Base-by-base conservation (phyloP, 1,140 invertebrate genomes). In the Zophobas morio region DNA sequence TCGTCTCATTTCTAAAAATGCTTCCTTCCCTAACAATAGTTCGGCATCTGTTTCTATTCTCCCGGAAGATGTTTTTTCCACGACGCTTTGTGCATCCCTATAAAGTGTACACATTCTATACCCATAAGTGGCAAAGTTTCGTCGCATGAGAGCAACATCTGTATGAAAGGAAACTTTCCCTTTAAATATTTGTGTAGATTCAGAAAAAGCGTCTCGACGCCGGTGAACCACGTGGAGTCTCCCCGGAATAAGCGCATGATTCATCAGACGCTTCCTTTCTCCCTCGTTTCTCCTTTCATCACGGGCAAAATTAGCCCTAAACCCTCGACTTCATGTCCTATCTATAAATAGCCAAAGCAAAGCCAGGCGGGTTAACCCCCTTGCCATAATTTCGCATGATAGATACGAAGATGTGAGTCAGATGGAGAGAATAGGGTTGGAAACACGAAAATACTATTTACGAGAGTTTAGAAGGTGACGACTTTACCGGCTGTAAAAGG, bases 371-470 rank as follows among this genome's bases (percentile, higher is more conserved):
- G 40, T 66, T 66, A 66, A 66, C 60, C 60, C 60, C 39, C 60
- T 46, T 33, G 60, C 60, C 37, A 66, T 66, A 66, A 66, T 66
- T 66, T 66, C 60, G 60, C 60, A 66, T 66, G 60, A 66, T 66
- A 66, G 39, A 66, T 66, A 66, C 60, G 60, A 39, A 37, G 4
- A 66, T 66, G 60, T 46, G 20, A 66, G 60, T 66, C 60, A 66
- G 39, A 66, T 66, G 60, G 60, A 39, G 60, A 8, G 60, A 66
- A 66, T 42, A 42, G 60, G 60, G 60, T 40, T 66, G 6, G 8
- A 42, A 66, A 66, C 60, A 66, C 60, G 60, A 66, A 66, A 66
- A 66, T 66, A 66, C 60, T 66, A 66, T 66, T 66, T 66, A 40
- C 60, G 39, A 42, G 37, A 66, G 39, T 66, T 66, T 66, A 46